A percentile compares a stretch with the other conserved stretches of the same genome.
phyloP scores from a whole-genome alignment of 2,888 invertebrate genomes.

The Cactoblastis cactorum region DNA sequence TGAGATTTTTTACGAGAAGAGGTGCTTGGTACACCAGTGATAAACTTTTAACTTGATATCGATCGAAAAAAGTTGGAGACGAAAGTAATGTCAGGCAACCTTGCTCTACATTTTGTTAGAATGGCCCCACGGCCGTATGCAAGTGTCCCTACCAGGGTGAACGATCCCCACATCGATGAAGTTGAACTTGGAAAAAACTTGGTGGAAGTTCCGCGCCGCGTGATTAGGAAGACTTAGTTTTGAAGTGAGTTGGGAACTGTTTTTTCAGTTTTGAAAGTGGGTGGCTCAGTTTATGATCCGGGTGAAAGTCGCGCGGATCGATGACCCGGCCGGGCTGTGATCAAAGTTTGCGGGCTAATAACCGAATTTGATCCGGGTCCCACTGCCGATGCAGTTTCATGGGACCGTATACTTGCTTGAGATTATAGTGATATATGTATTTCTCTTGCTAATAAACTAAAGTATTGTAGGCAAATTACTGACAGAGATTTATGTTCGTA shows the following conservation, averaged over 20 bases:
- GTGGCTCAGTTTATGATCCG: constrained; percentile 79
- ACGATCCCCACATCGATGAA: constrained; percentile 77
- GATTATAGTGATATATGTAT: neutral
- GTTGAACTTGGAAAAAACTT: constrained; percentile 78
- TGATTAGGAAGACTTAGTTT: constrained; percentile 79
- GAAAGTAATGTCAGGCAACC: constrained; percentile 76
- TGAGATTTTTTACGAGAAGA: constrained; percentile 44
- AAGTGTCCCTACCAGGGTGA: constrained; percentile 77
- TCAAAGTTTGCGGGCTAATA: constrained; percentile 75
- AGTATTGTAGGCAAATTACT: too few relatives aligned
- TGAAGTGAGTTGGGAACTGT: constrained; percentile 74
- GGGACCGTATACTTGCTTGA: neutral
- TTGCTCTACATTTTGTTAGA: constrained; percentile 76
- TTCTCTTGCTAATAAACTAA: too few relatives aligned
- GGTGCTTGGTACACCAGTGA: constrained; percentile 51
- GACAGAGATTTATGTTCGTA: too few relatives aligned
- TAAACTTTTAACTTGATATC: constrained; percentile 74
- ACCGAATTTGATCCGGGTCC: constrained; percentile 69
- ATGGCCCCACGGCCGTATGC: constrained; percentile 68
- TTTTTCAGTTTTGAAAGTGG: constrained; percentile 78
- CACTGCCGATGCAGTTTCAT: constrained; percentile 34
- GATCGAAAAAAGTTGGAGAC: constrained; percentile 71
- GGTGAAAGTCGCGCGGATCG: constrained; percentile 76
- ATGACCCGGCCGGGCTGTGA: constrained; percentile 69
- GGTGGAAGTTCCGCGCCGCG: constrained; percentile 70